Conservation (phyloP, 2,797 vertebrate genomes). For the Hippoglossus hippoglossus region DNA sequence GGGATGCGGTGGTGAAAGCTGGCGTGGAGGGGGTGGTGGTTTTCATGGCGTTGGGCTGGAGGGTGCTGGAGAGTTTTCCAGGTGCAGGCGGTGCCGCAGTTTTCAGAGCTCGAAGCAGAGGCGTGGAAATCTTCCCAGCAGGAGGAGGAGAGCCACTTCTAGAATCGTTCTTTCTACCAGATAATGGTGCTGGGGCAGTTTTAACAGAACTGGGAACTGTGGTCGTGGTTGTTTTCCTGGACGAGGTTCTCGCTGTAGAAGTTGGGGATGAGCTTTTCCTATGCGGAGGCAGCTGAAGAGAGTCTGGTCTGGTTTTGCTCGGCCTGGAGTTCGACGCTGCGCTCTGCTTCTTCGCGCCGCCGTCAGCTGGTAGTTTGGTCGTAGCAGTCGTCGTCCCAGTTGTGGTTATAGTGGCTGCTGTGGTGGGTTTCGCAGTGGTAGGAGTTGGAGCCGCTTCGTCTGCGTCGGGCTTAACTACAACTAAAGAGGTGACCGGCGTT, state of each 20-base stretch:
- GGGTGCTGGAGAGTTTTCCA: slow-evolving; percentile 52
- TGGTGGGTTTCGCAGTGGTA: slow-evolving; percentile 58
- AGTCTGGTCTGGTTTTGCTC: slow-evolving; percentile 58
- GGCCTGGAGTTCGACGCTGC: slow-evolving; percentile 32
- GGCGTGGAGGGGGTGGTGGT: slow-evolving; percentile 22
- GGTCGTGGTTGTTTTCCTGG: slow-evolving; percentile 63
- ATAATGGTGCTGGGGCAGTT: slow-evolving; percentile 55
- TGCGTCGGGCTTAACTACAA: slow-evolving; percentile 86
- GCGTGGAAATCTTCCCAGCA: slow-evolving; percentile 51
- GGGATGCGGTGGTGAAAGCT: slow-evolving; percentile 23
- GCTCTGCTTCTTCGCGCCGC: slow-evolving; percentile 54
- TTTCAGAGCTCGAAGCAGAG: slow-evolving; percentile 53
- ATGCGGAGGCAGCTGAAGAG: slow-evolving; percentile 52
- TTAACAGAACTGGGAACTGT: slow-evolving; percentile 49
- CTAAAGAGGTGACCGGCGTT: slow-evolving; percentile 88
- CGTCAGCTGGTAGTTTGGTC: slow-evolving; percentile 36
- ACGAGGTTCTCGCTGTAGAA: slow-evolving; percentile 44
- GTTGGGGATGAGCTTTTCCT: slow-evolving; percentile 44
- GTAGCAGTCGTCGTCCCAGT: slow-evolving; percentile 26
- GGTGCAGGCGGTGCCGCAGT: slow-evolving; percentile 67
- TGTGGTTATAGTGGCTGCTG: slow-evolving; percentile 55
- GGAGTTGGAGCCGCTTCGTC: slow-evolving; percentile 67
- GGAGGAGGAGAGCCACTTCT: slow-evolving; percentile 45
- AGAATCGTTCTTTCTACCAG: slow-evolving; percentile 64
- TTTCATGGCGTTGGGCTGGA: slow-evolving; percentile 33